Evolutionary conservation across 2,113 vertebrate genomes (phyloP), one percentile per base, ranked within the genome.

Genomic region (Excalfactoria chinensis): DNA sequence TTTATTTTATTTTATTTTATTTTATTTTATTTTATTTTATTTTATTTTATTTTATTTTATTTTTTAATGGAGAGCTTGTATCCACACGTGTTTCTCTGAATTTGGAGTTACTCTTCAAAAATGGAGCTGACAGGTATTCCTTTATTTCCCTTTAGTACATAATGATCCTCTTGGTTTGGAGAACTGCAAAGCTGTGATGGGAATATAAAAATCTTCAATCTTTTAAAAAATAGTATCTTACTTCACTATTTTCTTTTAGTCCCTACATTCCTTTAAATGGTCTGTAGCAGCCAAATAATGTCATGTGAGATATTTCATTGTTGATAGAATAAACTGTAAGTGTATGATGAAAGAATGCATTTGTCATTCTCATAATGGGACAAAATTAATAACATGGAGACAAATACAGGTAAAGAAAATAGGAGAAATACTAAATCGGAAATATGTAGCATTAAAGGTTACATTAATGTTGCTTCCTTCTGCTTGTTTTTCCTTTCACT

Each of bases 401-500:
- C 26, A 72, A 84, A 80, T 53, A 26, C 49, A 76, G 20, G 12
- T 88, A 58, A 83, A 82, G 34, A 44, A 62, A 73, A 49, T 17
- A 66, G 86, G 28, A 69, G 75, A 72, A 88, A 60, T 71, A 25
- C 6, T 68, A 77, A 9, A 20, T 82, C 46, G 74, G 77, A 86
- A 71, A 79, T 49, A 68, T 12, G 15, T 66, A 6, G 5, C n/a
- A 32, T 69, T 79, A 35, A 63, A 46, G 21, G 46, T 93, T 71
- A 26, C 15, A 23, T 59, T 84, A 46, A 2, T 75, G 37, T 21
- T 76, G 4, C 60, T 84, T 81, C 17, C 40, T 78, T 79, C 44
- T 93, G 32, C 70, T 84, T 72, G 28, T 79, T 87, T 90, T 89
- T 93, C 34, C 74, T 85, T 95, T 93, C 63, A 34, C 41, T 94